Base-by-base conservation (phyloP, 1,140 invertebrate genomes). In the Anthonomus grandis region DNA sequence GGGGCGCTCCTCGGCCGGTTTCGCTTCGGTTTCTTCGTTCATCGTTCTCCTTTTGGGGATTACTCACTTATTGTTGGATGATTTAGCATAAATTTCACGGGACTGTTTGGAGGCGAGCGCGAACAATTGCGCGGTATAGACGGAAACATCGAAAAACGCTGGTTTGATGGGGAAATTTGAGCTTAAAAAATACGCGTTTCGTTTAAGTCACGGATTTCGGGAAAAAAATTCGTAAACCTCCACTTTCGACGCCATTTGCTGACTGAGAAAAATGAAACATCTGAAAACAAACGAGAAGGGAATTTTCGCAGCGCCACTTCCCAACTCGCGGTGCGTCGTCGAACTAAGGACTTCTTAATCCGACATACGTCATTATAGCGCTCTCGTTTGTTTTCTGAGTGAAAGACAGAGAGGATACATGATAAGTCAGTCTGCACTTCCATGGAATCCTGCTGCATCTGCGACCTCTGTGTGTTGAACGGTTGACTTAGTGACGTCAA, bases 201-300 rank as follows among this genome's bases (percentile, higher is more conserved):
- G 46, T 59, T 72, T 71, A 68, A 73, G 71, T 73, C 71, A 73
- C 71, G 52, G 64, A 61, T 59, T 65, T 54, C 63, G 64, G 37
- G 62, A 56, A 67, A 71, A 69, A 65, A 61, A 65, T 64, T 66
- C 61, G 69, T 72, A 69, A 66, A 72, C 68, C 61, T 66, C 68
- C 64, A 65, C 71, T 61, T 64, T 64, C 49, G 71, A 71, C 71
- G 71, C 71, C 71, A 73, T 73, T 73, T 71, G 67, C 68, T 73
- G 63, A 73, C 71, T 73, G 71, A 72, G 63, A 64, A 72, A 64
- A 42, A 38, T 38, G 34, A 57, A 60, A 59, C 59, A 59, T 59
- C 57, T 52, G 57, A 54, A 65, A 67, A 66, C 64, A 66, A 60
- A 31, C 51, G 15, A 36, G 25, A 55, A 49, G 10, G 24, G 13